Evolutionary conservation across 2,888 invertebrate species (phyloP), one percentile per base, ranked within the genome.

Genomic region (Keiferia lycopersicella): DNA sequence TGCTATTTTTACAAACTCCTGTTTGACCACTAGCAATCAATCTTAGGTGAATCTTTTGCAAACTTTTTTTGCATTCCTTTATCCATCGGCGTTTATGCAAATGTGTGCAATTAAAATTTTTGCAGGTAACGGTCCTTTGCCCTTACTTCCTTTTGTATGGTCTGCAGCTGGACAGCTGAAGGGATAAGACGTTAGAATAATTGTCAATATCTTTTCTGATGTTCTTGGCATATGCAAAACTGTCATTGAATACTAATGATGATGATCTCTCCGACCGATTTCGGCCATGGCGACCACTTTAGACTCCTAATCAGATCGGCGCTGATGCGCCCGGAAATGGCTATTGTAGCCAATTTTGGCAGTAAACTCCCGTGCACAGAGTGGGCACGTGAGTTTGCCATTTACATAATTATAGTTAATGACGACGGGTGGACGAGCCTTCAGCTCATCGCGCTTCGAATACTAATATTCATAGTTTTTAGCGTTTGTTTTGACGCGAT

Each of bases 41-140:
- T 86, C 86, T 83, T 69, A 64, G 65, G 59, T 56, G 67, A 68
- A 61, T 71, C 72, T 71, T 74, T 73, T 71, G 67, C 56, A 34
- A 34, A 34, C 16, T 65, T 65, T 74, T n/a, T 73, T 74, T 50
- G 11, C 10, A 18, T 34, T 11, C 34, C 72, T 72, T 71, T 68
- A 74, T 73, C 78, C 80, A 73, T 71, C 71, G 67, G 75, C 73
- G 78, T 81, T 83, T 87, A 89, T 89, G 88, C 88, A 88, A 89
- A 89, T 88, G 74, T 82, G 73, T 70, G 85, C 88, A 87, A 88
- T 88, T 88, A 88, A 82, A 72, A 74, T 73, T 53, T 45, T 79
- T 76, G 79, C 82, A 82, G 77, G 80, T 76, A 87, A 88, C 87
- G 85, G 86, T 81, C 73, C 72, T 73, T 72, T 68, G 60, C 45